A percentile compares a stretch with the other conserved stretches of the same genome.
These are phyloP conservation scores for Drosophila repletoides DNA, from an alignment of 1,140 invertebrate species.

Conservation along the genomic window DNA sequence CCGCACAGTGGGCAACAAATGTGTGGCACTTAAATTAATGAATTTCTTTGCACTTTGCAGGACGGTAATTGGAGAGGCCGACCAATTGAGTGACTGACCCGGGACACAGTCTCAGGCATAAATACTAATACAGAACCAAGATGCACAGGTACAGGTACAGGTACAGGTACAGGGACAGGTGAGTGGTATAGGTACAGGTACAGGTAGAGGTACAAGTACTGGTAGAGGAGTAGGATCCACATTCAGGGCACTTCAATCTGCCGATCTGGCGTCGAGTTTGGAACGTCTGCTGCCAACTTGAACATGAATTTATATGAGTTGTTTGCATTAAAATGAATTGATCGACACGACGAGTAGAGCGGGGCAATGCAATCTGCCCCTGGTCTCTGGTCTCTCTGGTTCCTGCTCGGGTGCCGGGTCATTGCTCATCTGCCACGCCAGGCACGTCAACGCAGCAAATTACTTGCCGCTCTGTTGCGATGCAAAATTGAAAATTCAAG, in stretches of 20 bases:
- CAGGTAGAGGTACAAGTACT: neutral
- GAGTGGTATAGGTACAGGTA: neutral
- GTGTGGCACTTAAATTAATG: slow-evolving; percentile 80
- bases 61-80: slow-evolving; percentile 32
- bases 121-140: no score
- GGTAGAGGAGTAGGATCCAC: neutral
- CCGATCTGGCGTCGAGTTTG: slow-evolving; percentile 17
- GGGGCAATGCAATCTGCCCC: neutral
- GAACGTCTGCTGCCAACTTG: slow-evolving; percentile 52
- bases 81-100: slow-evolving; percentile 36
- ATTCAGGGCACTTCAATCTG: slow-evolving; percentile 26
- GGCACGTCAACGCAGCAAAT: slow-evolving; percentile 79
- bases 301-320: slow-evolving; percentile 79
- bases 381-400: neutral
- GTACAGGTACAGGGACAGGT: neutral
- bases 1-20: slow-evolving; percentile 74
- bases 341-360: slow-evolving; percentile 71
- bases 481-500: slow-evolving; percentile 79
- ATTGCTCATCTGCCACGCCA: slow-evolving; percentile 78
- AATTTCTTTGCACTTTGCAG: slow-evolving; percentile 78
- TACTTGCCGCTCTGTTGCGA: slow-evolving; percentile 71
- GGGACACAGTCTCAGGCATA: neutral
- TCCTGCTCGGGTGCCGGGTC: slow-evolving; percentile 38
- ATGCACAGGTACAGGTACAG: neutral
- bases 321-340: slow-evolving; percentile 80